Evolutionary conservation across 2,113 vertebrate species (phyloP), one percentile per base, ranked within the genome.

Genomic region (Craseonycteris thonglongyai): DNA sequence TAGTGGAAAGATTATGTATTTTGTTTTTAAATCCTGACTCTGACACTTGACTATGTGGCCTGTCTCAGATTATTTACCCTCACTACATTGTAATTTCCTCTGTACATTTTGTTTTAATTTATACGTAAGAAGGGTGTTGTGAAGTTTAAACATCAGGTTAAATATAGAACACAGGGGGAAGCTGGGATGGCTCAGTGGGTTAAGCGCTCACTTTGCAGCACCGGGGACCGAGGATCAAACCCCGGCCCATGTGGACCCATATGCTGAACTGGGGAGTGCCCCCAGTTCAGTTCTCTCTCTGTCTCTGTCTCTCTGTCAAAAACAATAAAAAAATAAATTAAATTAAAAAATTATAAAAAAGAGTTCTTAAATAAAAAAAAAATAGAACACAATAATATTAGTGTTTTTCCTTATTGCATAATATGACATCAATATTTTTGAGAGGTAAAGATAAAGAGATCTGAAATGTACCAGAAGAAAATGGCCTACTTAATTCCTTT

Each of bases 11-110:
- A 59, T 28, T 22, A 69, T 81, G 33, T 11, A 1, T 75, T 88
- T 76, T 28, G 15, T 63, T 91, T 92, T 76, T 5, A 75, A 40
- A 90, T 89, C 21, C 21, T 65, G n/a, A 74, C 19, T 80, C 8
- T 72, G 42, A 71, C 5, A 1, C 0, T 35, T 45, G 5, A 1
- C 6, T n/a, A 35, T 19, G 3, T 14, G 40, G 4, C 13, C 13
- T 80, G 33, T 11, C 7, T 84, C 11, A 59, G 38, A 33, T 45
- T 61, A 65, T 49, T 89, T 88, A 80, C n/a, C 3, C 11, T 30
- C 13, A 28, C 0, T 5, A 11, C 0, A n/a, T 12, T 63, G 8
- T 54, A 35, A 61, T 81, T 89, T 90, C 6, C 8, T 92, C 58
- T 80, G 0, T 13, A 38, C 13, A 78, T 5, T 35, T 49, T 51